Percentiles rank a stretch among this genome's conserved stretches.
phyloP scores from a whole-genome alignment of 2,888 invertebrate genomes.

The Tribolium freemani region DNA sequence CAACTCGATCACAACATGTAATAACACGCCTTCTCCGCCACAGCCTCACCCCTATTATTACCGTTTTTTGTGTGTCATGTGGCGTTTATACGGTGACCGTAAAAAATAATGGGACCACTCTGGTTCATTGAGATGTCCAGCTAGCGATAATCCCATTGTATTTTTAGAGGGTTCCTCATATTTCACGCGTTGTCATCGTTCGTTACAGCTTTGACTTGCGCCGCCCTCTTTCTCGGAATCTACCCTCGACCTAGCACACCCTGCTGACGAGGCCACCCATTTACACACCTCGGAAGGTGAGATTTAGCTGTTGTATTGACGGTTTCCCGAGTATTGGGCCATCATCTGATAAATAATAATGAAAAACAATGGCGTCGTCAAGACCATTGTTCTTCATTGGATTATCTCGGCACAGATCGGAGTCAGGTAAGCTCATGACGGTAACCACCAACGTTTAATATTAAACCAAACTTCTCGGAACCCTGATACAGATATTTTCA shows the following conservation, averaged over 20 bases:
- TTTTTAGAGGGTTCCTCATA: conserved; percentile 27
- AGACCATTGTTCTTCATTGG: conserved; percentile 23
- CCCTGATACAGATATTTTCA: conserved; percentile 16
- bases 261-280: conserved; percentile 25
- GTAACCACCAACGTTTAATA: conserved; percentile 16
- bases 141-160: conserved; percentile 4
- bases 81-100: background rate
- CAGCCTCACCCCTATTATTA: conserved; percentile 6
- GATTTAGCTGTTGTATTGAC: background rate
- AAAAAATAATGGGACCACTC: background rate
- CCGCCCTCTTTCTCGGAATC: conserved; percentile 25
- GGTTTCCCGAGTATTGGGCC: conserved; percentile 5
- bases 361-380: conserved; percentile 20
- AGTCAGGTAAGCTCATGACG: conserved; percentile 31
- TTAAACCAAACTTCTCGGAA: conserved; percentile 7
- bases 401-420: conserved; percentile 20
- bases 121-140: conserved; percentile 16
- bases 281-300: conserved; percentile 4
- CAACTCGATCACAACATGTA: conserved; percentile 5
- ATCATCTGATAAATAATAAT: conserved; percentile 19
- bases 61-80: background rate
- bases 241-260: background rate
- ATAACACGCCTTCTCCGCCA: background rate
- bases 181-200: conserved; percentile 25
- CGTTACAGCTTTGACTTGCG: conserved; percentile 13